Evolutionary conservation across 2,113 vertebrate genomes (phyloP).

Genomic region (Marmota monax): DNA sequence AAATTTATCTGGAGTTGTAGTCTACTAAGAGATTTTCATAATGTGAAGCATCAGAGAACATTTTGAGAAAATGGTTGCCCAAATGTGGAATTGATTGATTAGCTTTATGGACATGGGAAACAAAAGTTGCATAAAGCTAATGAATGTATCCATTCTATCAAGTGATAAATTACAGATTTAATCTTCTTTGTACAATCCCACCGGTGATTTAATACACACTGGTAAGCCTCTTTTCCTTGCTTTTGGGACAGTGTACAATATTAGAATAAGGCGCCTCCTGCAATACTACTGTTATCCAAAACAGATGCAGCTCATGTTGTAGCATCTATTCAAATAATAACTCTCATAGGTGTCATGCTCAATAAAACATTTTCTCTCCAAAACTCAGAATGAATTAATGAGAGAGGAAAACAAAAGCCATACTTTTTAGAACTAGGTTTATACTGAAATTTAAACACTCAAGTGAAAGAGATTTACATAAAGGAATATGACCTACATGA

Average conservation of each 20-base stretch:
- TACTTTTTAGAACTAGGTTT: slow-evolving; percentile 84
- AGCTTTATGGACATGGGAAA: not conserved
- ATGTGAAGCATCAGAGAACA: not conserved
- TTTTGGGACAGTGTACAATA: slow-evolving; percentile 53
- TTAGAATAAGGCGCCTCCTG: not conserved
- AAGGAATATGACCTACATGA: slow-evolving; percentile 86
- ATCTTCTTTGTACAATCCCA: slow-evolving; percentile 1
- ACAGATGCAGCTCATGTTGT: slow-evolving; percentile 79
- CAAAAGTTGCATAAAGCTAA: not conserved
- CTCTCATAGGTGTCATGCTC: slow-evolving; percentile 82
- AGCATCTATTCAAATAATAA: slow-evolving; percentile 83
- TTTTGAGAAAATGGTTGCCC: not conserved
- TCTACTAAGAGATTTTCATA: not conserved
- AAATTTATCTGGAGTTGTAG: not conserved
- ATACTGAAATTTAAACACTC: slow-evolving; percentile 88
- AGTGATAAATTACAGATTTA: not conserved
- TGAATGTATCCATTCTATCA: not conserved
- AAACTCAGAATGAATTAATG: slow-evolving; percentile 84
- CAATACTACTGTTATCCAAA: slow-evolving; percentile 77
- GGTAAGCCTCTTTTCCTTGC: not conserved
- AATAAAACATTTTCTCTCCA: slow-evolving; percentile 84
- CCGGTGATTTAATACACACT: slow-evolving; percentile 70
- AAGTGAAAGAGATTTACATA: slow-evolving; percentile 88
- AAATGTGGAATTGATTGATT: not conserved
- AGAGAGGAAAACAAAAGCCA: slow-evolving; percentile 84